Base-by-base conservation (phyloP, 2,797 vertebrate species). In the Acanthurus tractus region DNA sequence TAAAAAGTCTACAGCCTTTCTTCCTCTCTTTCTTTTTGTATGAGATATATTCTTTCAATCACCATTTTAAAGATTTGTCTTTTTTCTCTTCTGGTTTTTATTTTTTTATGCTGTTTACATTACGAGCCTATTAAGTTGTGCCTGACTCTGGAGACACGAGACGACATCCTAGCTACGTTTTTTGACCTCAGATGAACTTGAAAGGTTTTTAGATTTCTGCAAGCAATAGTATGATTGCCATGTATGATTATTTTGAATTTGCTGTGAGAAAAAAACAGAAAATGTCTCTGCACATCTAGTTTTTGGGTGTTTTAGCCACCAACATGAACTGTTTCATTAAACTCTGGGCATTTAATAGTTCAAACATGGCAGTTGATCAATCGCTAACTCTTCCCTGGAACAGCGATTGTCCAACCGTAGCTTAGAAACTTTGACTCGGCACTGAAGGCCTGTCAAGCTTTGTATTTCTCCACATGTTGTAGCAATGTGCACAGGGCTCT, bases 51-150 rank as follows among this genome's bases (percentile, higher is more conserved):
- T 83, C 72, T 90, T 87, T 89, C 61, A 85, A 64, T 83, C 83
- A 65, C 67, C 83, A 71, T 91, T 94, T 88, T 89, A 87, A 79
- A 81, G 74, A 79, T 72, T 79, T 63, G 42, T 79, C 56, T 50
- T 74, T 74, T 74, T 48, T 70, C 4, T 23, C 50, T 54, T 44
- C 4, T 20, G 18, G 18, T 4, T 78, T 72, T 82, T 82, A 81
- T 79, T 85, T 89, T 92, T 85, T 88, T 80, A 86, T 78, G 80
- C 65, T 86, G 93, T 95, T 95, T 93, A 94, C 89, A 87, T 86
- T 71, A 93, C 81, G 68, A 88, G 76, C 81, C 86, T 93, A 44
- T 94, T 93, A 85, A 92, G 87, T 94, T 92, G 94, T 95, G 95
- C 94, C 95, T 95, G 92, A 94, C 81, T 81, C 78, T 79, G 77